Percentiles rank a stretch among this genome's conserved stretches.
These are phyloP conservation scores for Hirudo medicinalis DNA, from an alignment of 1,140 invertebrate species.

Conservation along the genomic window DNA sequence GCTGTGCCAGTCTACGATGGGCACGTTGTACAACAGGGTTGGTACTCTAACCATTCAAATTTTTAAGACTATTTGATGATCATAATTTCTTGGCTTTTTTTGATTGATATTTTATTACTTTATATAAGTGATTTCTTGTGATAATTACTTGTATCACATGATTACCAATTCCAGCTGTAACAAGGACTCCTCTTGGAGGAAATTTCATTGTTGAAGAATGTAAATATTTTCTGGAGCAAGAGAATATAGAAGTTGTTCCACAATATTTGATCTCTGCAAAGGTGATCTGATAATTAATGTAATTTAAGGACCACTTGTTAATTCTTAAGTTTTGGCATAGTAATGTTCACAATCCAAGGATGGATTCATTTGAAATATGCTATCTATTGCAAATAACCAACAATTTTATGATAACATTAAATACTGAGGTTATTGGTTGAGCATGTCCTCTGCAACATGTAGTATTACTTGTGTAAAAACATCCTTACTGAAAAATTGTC, in stretches of 20 bases:
- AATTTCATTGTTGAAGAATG: constrained; percentile 79
- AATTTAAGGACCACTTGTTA: too few species aligned
- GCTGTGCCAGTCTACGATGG: constrained; percentile 85
- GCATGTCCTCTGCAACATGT: too few species aligned
- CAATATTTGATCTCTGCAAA: constrained; percentile 65
- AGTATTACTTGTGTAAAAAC: too few species aligned
- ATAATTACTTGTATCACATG: not conserved
- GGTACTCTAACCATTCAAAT: not conserved
- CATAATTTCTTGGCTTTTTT: not conserved
- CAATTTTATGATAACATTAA: too few species aligned
- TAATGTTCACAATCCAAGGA: too few species aligned
- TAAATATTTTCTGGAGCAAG: constrained; percentile 58
- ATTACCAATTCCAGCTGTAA: not conserved
- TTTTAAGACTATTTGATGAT: not conserved
- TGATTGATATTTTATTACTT: too few species aligned
- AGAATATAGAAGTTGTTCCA: constrained; percentile 69
- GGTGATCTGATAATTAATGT: not conserved
- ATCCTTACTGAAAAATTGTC: too few species aligned
- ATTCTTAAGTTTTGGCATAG: too few species aligned
- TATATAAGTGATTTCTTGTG: not conserved
- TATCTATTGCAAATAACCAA: too few species aligned
- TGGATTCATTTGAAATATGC: too few species aligned
- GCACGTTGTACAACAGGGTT: constrained; percentile 68
- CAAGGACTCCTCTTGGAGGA: constrained; percentile 52
- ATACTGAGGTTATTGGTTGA: too few species aligned